Conservation (phyloP, 2,888 invertebrate species). For the Tipula helvola region DNA sequence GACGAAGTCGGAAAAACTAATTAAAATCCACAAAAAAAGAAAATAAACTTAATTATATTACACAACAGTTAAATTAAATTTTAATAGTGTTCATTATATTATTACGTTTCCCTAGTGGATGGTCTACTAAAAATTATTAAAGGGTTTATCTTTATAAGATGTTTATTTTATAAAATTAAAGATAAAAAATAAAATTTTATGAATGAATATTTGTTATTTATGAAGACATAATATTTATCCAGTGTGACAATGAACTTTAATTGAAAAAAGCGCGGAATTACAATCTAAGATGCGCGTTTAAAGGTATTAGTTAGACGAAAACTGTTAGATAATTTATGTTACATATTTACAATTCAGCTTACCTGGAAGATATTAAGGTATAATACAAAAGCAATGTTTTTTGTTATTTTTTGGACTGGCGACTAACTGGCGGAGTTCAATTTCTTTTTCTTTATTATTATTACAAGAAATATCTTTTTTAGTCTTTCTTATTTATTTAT, state of each 20-base stretch:
- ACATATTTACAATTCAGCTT: not conserved
- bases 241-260: not conserved
- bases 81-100: not conserved
- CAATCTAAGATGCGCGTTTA: not conserved
- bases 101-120: not conserved
- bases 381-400: not conserved
- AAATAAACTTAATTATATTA: not conserved
- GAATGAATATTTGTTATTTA: not conserved
- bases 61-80: not conserved
- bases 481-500: not conserved
- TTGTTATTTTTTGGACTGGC: not conserved
- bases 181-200: not conserved
- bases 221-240: not conserved
- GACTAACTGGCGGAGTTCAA: not conserved
- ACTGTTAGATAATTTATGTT: not conserved
- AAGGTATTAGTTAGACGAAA: not conserved
- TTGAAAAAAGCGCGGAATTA: not conserved
- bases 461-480: not conserved
- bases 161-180: not conserved
- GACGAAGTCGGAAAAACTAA: not conserved
- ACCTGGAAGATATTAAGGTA: not conserved
- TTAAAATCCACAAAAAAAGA: not conserved
- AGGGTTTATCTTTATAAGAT: not conserved
- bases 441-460: not conserved
- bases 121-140: not conserved